Base-by-base conservation (phyloP, 2,797 vertebrate genomes). In the Microcaecilia unicolor region DNA sequence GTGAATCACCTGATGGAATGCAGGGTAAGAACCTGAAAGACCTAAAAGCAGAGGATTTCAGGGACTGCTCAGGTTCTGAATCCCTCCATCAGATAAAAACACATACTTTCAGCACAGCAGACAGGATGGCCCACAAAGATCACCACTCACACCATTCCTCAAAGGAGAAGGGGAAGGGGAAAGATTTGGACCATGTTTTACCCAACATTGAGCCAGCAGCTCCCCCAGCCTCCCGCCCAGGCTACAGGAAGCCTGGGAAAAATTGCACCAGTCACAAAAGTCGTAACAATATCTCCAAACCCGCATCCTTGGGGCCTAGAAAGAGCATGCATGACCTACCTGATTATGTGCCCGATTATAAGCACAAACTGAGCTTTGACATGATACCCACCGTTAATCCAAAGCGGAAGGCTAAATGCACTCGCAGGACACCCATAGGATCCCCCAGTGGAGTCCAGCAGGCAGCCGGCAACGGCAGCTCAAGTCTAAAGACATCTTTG, bases 391-490 rank as follows among this genome's bases (percentile, higher is more conserved):
- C 92, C 0, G 78, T 75, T 32, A 32, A 88, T 56, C 90, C 93
- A 31, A 84, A 80, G 61, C 89, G 89, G 70, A 96, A 91, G 85
- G 84, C 92, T 71, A 99, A 99, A 74, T 99, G 95, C 51, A 81
- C 76, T 53, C 85, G 86, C 53, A 87, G 91, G 86, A 90, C 89
- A 44, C 87, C 90, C 71, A 76, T 94, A 51, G 89, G 86, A 25
- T 81, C 90, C 48, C 94, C 95, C 41, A 97, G 92, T 5, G 94
- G 95, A 73, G 94, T 99, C 25, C 90, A 96, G 77, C 92, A 93
- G 80, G 91, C 93, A 13, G 88, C 87, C 75, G 83, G 81, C 23
- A 66, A 61, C 31, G 87, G 86, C 33, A 57, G 55, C 49, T 34
- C 60, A 13, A 63, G 61, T 42, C 59, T 64, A 33, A 30, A 46